phyloP scores from a whole-genome alignment of 1,140 invertebrate species.

The Sitobion miscanthi region DNA sequence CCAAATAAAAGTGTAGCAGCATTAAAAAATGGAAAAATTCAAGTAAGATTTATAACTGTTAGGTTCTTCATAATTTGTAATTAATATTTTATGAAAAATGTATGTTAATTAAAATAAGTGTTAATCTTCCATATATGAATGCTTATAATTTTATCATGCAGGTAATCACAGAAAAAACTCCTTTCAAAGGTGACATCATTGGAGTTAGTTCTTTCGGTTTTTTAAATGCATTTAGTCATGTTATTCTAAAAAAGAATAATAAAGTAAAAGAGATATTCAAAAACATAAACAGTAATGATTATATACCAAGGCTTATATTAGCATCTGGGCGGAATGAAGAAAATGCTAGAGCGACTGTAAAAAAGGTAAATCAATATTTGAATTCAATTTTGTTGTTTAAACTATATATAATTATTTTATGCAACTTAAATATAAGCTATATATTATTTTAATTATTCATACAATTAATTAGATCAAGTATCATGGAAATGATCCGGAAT shows the following conservation, averaged over 20 bases:
- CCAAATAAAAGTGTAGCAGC: conserved; percentile 66
- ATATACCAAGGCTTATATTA: conserved; percentile 58
- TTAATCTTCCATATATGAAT: background rate
- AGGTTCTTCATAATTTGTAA: background rate
- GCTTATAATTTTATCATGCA: conserved; percentile 1
- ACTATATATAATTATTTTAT: conserved; percentile 59
- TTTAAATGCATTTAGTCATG: conserved; percentile 70
- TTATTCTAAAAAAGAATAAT: conserved; percentile 63
- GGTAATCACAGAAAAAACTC: conserved; percentile 56
- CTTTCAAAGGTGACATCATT: conserved; percentile 64
- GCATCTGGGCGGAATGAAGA: conserved; percentile 59
- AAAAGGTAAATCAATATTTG: conserved; percentile 57
- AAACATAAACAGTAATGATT: conserved; percentile 4
- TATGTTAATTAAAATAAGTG: background rate
- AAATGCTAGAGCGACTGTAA: conserved; percentile 51
- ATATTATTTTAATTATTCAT: background rate
- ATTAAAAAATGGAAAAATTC: conserved; percentile 81
- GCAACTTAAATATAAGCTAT: background rate
- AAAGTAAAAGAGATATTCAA: background rate
- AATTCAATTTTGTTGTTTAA: background rate
- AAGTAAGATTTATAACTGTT: conserved; percentile 64
- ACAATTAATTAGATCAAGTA: conserved; percentile 58
- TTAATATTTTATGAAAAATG: background rate
- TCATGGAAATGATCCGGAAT: conserved; percentile 68
- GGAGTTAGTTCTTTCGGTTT: conserved; percentile 71